Evolutionary conservation across 1,140 invertebrate species (phyloP).

Genomic region (Glossosoma conforme): DNA sequence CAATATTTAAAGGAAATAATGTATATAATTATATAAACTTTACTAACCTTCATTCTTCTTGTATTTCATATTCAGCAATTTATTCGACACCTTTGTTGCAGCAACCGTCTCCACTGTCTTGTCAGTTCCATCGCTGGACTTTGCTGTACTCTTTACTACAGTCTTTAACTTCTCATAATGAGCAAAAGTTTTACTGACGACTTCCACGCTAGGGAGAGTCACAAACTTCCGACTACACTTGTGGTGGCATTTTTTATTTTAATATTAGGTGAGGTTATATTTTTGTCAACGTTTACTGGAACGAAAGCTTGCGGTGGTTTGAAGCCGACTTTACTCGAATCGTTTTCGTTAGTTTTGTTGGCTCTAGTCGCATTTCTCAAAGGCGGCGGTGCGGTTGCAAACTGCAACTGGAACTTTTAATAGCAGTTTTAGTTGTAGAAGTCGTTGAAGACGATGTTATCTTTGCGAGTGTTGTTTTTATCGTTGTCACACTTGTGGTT

Average conservation of each 20-base stretch:
- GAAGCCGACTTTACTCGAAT: not conserved
- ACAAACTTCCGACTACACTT: not conserved
- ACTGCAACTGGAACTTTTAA: not conserved
- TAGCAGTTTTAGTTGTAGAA: not conserved
- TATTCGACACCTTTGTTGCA: too few relatives aligned
- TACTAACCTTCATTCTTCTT: too few relatives aligned
- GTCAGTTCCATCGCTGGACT: too few relatives aligned
- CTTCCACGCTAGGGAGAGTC: too few relatives aligned
- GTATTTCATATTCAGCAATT: too few relatives aligned
- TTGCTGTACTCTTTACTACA: too few relatives aligned
- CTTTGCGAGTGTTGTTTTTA: slow-evolving; percentile 2
- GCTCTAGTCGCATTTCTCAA: slow-evolving; percentile 12
- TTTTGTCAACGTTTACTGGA: not conserved
- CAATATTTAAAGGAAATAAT: too few relatives aligned
- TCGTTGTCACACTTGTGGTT: not conserved
- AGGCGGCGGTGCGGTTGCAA: slow-evolving; percentile 6
- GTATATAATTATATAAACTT: too few relatives aligned
- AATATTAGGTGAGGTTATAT: not conserved
- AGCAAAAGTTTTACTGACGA: too few relatives aligned
- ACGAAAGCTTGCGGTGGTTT: not conserved
- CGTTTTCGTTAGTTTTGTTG: slow-evolving; percentile 4
- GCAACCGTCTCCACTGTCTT: too few relatives aligned
- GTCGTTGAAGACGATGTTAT: not conserved
- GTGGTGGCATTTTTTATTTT: not conserved
- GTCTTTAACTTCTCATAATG: too few relatives aligned